These are phyloP conservation scores for Heliothis virescens DNA, from an alignment of 1,140 invertebrate species.

Conservation along the genomic window DNA sequence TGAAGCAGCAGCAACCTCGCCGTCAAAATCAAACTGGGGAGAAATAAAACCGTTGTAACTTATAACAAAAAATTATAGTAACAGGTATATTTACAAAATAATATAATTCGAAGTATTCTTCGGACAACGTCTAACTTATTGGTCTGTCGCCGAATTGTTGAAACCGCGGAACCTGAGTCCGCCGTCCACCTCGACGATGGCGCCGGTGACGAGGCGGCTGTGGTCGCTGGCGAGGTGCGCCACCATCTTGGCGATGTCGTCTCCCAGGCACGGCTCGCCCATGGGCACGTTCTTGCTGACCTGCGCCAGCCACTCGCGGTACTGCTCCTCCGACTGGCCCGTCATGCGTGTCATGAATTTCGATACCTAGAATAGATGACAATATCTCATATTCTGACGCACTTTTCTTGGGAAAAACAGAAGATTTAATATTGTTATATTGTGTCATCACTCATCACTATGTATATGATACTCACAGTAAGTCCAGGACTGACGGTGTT, in stretches of 20 bases:
- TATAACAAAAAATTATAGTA: too few relatives aligned
- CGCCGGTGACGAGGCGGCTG: slow-evolving; percentile 24
- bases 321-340: slow-evolving; percentile 50
- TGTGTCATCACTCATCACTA: background rate
- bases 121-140: background rate
- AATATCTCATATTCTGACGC: background rate
- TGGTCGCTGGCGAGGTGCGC: slow-evolving; percentile 88
- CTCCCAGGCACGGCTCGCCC: slow-evolving; percentile 87
- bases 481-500: slow-evolving; percentile 91
- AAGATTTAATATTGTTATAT: background rate
- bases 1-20: too few relatives aligned
- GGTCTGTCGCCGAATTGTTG: background rate
- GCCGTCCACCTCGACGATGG: slow-evolving; percentile 38
- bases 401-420: background rate
- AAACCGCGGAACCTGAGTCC: slow-evolving; percentile 24
- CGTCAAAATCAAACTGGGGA: too few relatives aligned
- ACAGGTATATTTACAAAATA: too few relatives aligned
- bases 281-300: slow-evolving; percentile 79
- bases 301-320: slow-evolving; percentile 48
- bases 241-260: slow-evolving; percentile 92
- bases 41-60: too few relatives aligned
- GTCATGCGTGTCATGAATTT: slow-evolving; percentile 56
- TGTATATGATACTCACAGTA: slow-evolving; percentile 85
- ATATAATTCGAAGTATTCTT: background rate
- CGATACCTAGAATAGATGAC: slow-evolving; percentile 42